Base-by-base conservation (phyloP, 2,113 vertebrate genomes). In the Oxygymnocypris stewartii region DNA sequence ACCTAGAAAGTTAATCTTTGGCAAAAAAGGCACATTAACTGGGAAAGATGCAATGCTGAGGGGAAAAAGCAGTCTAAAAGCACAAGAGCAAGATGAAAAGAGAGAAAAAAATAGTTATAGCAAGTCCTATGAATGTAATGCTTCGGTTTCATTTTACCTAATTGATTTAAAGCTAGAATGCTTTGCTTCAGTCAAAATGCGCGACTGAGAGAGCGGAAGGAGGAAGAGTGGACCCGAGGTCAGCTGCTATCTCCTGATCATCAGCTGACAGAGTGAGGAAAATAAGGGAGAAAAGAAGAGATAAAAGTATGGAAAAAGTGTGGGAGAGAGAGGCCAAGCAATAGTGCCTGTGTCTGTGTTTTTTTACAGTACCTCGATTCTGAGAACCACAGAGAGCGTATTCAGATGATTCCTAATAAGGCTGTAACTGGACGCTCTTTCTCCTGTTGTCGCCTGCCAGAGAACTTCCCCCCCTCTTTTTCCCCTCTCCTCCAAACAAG, bases 321-420 rank as follows among this genome's bases (percentile, higher is more conserved):
- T 74, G 20, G 31, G 47, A 81, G 42, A 80, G 31, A 88, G 86
- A 37, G 51, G 18, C 44, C 4, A 25, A 71, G 59, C 49, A n/a
- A 31, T 31, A 51, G 49, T 76, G 75, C 61, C 57, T 67, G 83
- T 61, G 37, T 67, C 42, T 44, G 23, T 82, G n/a, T 84, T 28
- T 67, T 59, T 80, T 87, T 83, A 84, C 86, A 84, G 74, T 81
- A 92, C 90, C 89, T 89, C 88, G 87, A 89, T 91, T 91, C 90
- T 89, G 88, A 90, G 93, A 91, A 89, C 74, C 84, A 37, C 90
- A 87, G 89, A 89, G 87, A 85, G 89, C 75, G 87, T 86, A 90
- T 88, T 67, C 91, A 87, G 89, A 92, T 90, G 93, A 95, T 94
- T 94, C 95, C 95, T 95, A 95, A 95, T 95, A 95, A 94, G 95